Evolutionary conservation across 1,140 invertebrate genomes (phyloP).

Genomic region (Diorhabda carinulata): DNA sequence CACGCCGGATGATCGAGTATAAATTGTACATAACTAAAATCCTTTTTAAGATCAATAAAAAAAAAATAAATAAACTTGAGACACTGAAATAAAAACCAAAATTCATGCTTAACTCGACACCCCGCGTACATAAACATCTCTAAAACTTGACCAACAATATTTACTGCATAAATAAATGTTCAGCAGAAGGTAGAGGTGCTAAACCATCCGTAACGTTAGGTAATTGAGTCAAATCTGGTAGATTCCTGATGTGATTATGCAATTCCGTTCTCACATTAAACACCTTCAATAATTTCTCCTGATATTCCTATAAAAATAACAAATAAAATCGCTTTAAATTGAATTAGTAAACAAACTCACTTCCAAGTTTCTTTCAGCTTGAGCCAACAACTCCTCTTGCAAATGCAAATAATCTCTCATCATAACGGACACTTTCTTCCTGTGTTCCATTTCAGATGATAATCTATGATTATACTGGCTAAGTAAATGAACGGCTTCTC

Average conservation of each 20-base stretch:
- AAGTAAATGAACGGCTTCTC: conserved; percentile 79
- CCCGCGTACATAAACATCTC: not conserved
- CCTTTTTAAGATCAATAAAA: no score
- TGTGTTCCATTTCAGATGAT: conserved; percentile 81
- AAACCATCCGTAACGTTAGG: conserved; percentile 87
- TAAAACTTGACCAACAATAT: not conserved
- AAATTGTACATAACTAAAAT: no score
- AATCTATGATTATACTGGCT: conserved; percentile 86
- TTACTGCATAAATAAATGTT: conserved; percentile 72
- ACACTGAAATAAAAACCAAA: no score
- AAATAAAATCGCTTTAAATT: not conserved
- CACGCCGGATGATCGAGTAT: no score
- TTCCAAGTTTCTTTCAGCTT: conserved; percentile 81
- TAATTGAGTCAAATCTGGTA: conserved; percentile 86
- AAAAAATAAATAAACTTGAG: no score
- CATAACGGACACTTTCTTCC: conserved; percentile 79
- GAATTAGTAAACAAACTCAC: conserved; percentile 50
- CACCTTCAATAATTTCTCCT: conserved; percentile 81
- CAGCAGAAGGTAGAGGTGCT: conserved; percentile 88
- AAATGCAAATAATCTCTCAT: conserved; percentile 80
- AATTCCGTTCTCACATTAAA: conserved; percentile 80
- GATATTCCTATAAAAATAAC: conserved; percentile 69
- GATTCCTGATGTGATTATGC: conserved; percentile 85
- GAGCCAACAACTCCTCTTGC: conserved; percentile 77
- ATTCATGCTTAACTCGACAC: no score